Conservation (phyloP, 2,113 vertebrate species). For the Melanerpes formicivorus region DNA sequence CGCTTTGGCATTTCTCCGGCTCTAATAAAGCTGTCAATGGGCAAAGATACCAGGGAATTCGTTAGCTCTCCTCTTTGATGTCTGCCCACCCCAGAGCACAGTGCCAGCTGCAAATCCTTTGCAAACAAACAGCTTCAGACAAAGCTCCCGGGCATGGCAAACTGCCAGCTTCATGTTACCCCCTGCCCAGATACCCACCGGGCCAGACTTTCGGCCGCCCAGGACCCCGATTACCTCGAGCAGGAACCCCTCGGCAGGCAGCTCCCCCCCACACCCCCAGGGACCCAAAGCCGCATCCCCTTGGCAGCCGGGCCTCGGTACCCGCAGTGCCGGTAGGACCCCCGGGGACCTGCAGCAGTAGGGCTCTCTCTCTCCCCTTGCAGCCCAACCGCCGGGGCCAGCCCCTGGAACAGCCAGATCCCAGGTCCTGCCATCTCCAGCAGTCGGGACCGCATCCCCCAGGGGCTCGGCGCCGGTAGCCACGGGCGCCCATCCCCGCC, state of each 20-base stretch:
- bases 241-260: neutral
- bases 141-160: neutral
- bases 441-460: neutral
- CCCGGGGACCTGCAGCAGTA: neutral
- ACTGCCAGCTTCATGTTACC: neutral
- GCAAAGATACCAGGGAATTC: conserved; percentile 30
- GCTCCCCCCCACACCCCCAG: no score
- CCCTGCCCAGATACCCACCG: accelerated
- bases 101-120: neutral
- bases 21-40: conserved; percentile 36
- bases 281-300: neutral
- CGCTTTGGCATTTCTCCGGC: neutral
- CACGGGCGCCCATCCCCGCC: neutral
- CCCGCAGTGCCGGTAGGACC: neutral
- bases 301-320: neutral
- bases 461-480: neutral
- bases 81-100: neutral
- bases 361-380: neutral
- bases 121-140: neutral
- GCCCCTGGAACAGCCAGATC: neutral
- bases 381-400: neutral
- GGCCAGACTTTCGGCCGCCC: neutral
- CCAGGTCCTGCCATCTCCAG: neutral
- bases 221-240: neutral
- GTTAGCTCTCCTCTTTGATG: conserved; percentile 18